Evolutionary conservation across 2,113 vertebrate genomes (phyloP).

Genomic region (Fregata magnificens): DNA sequence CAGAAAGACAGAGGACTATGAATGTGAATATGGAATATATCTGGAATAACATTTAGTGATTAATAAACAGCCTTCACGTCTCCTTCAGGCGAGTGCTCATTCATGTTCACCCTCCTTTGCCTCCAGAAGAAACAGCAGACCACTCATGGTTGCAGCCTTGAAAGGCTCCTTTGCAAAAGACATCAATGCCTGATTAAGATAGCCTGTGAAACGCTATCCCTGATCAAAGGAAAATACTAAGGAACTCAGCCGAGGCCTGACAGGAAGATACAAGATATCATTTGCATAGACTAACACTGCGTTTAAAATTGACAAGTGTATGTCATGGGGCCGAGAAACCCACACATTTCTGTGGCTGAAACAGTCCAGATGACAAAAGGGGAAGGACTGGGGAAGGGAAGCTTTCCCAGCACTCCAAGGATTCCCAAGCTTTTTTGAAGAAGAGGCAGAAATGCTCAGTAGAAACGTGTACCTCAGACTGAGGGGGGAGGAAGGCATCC

Average conservation of each 20-base stretch:
- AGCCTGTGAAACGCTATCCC: neutral
- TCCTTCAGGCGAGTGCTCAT: neutral
- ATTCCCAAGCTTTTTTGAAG: neutral
- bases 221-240: neutral
- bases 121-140: neutral
- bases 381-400: neutral
- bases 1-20: neutral
- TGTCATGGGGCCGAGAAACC: neutral
- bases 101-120: neutral
- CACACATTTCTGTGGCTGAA: neutral
- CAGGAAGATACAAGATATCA: neutral
- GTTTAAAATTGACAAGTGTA: neutral
- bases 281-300: neutral
- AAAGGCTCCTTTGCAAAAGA: neutral
- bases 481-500: neutral
- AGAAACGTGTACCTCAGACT: accelerated
- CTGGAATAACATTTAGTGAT: neutral
- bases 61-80: neutral
- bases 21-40: neutral
- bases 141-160: neutral
- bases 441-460: neutral
- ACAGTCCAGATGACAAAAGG: neutral
- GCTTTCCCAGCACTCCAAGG: neutral
- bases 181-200: neutral
- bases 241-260: neutral